phyloP scores from a whole-genome alignment of 2,113 vertebrate genomes.

The Eulemur rufifrons region DNA sequence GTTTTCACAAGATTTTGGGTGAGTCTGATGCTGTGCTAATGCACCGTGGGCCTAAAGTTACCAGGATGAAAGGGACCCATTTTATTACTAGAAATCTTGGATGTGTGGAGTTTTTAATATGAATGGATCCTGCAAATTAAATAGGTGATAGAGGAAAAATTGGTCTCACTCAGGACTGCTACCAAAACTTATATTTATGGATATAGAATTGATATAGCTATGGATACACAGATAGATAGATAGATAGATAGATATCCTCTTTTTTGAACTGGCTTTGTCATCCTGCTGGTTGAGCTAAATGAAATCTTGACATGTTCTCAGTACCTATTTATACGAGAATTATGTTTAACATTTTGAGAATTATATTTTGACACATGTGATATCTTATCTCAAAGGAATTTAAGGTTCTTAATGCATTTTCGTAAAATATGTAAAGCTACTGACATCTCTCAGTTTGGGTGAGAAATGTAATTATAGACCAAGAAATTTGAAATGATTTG shows the following conservation, averaged over 20 bases:
- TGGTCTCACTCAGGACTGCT: not conserved
- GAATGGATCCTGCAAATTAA: not conserved
- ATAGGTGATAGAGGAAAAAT: not conserved
- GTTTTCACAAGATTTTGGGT: not conserved
- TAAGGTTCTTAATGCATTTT: constrained; percentile 4
- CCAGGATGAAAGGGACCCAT: not conserved
- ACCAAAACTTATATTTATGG: not conserved
- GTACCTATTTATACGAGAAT: not conserved
- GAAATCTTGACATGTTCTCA: constrained; percentile 7
- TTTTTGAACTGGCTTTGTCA: not conserved
- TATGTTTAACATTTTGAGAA: not conserved
- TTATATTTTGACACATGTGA: constrained; percentile 37
- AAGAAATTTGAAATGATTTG: not conserved
- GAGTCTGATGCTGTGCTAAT: not conserved
- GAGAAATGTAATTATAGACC: not conserved
- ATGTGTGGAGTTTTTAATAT: not conserved
- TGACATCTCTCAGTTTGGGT: not conserved
- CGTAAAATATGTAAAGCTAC: not conserved
- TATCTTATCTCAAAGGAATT: not conserved
- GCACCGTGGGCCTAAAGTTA: not conserved
- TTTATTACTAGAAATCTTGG: not conserved
- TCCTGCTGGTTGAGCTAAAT: not conserved
- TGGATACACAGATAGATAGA: not conserved
- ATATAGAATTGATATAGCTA: not conserved
- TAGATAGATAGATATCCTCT: not conserved